Conservation (phyloP, 2,888 invertebrate species). For the Itoplectis maculator region DNA sequence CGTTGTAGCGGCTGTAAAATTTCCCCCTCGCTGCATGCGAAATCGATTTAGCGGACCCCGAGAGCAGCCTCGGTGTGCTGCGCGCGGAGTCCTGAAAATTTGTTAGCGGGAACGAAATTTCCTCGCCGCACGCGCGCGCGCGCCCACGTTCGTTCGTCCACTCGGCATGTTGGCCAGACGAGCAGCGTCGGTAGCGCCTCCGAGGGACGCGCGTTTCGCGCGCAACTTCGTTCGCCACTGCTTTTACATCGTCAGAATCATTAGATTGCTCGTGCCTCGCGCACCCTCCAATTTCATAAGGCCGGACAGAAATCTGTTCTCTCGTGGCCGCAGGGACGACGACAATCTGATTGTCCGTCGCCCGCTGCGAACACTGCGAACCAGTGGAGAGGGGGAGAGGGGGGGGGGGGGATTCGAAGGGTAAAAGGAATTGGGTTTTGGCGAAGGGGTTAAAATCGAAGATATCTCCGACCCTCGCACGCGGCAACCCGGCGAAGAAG, state of each 20-base stretch:
- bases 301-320: conserved; percentile 66
- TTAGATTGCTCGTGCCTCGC: conserved; percentile 57
- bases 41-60: conserved; percentile 53
- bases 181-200: not conserved
- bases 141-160: no score
- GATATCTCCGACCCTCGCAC: conserved; percentile 4
- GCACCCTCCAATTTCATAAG: conserved; percentile 65
- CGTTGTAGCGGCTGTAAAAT: not conserved
- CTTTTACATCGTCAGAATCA: conserved; percentile 48
- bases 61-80: conserved; percentile 1
- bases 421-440: conserved; percentile 41
- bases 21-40: not conserved
- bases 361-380: no score
- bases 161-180: conserved; percentile 15
- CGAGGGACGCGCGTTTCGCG: not conserved
- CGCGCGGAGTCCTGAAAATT: conserved; percentile 45
- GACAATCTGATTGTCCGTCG: conserved; percentile 64
- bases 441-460: conserved; percentile 61
- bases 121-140: conserved; percentile 20
- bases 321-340: conserved; percentile 60
- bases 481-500: not conserved
- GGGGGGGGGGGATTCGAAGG: conserved; percentile 20
- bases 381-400: conserved; percentile 4
- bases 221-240: conserved; percentile 11
- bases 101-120: conserved; percentile 57